Base-by-base conservation (phyloP, 2,888 invertebrate genomes). In the Pachydiplax longipennis region DNA sequence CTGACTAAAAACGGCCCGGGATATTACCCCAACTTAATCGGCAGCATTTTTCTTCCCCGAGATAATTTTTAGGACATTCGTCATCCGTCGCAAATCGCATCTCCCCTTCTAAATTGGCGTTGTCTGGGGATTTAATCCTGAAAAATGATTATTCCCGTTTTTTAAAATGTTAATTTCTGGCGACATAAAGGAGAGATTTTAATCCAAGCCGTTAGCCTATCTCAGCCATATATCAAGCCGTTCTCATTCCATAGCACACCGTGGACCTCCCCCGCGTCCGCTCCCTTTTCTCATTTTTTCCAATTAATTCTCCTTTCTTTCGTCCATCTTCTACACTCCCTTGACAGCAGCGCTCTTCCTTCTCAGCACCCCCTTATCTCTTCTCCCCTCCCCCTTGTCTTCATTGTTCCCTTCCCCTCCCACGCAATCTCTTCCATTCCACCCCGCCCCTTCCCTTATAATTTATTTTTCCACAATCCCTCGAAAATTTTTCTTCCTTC, bases 201-300 rank as follows among this genome's bases (percentile, higher is more conserved):
- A 87, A 87, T 87, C 87, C 83, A 35, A 83, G 83, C 83, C 61
- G 87, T 87, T 87, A 87, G 87, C 61, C 87, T 87, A 87, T 87
- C 87, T 87, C 87, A 61, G 87, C 40, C 87, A 87, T 87, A 87
- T 37, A 87, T 87, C 87, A 87, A 61, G 12, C n/a, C 61, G 87
- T n/a, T n/a, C 81, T 81, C 81, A 81, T 44, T 44, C 58, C 83
- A 83, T 25, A 35, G 25, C 58, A 15, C 83, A 18, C 53, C 58
- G 31, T 35, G 3, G 18, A 8, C 82, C 82, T 48, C 25, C 12
- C 15, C 31, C 58, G 15, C 83, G 18, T 15, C 83, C 58, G 8
- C 25, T 1, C 35, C 53, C 31, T 87, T 87, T 65, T 87, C 87
- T 65, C 87, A 87, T 87, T 87, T 87, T 87, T 87, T 87, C 87